Conservation (phyloP, 1,140 invertebrate genomes). For the Trigoniulus corallinus region DNA sequence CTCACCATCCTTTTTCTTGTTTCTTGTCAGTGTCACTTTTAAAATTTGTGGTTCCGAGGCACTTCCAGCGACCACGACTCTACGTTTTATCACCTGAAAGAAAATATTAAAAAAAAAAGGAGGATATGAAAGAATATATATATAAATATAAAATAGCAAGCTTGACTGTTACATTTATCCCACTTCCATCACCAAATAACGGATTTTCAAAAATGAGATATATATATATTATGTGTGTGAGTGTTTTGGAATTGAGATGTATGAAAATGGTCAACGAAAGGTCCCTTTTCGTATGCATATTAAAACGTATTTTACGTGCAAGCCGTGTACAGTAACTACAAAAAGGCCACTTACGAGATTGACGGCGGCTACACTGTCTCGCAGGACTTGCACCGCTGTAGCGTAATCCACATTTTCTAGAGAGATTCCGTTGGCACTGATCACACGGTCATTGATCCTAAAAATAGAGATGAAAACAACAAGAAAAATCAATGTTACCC, state of each 20-base stretch:
- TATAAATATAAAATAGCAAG: too few relatives aligned
- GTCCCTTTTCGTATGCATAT: too few relatives aligned
- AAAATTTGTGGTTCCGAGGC: conserved; percentile 42
- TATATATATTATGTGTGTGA: too few relatives aligned
- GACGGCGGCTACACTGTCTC: conserved; percentile 77
- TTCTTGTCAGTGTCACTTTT: conserved; percentile 70
- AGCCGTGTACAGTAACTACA: too few relatives aligned
- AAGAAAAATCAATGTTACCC: conserved; percentile 3
- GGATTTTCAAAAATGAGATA: too few relatives aligned
- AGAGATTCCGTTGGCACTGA: conserved; percentile 88
- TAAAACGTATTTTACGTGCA: too few relatives aligned
- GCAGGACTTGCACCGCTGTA: conserved; percentile 71
- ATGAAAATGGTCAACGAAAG: too few relatives aligned
- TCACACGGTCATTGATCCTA: conserved; percentile 93
- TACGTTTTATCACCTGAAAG: conserved; percentile 42
- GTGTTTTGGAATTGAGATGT: too few relatives aligned
- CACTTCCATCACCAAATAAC: too few relatives aligned
- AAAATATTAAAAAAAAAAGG: too few relatives aligned
- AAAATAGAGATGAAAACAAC: conserved; percentile 17
- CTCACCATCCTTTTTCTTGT: conserved; percentile 83
- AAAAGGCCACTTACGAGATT: conserved; percentile 42
- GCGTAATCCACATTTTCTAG: conserved; percentile 95
- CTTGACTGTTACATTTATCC: too few relatives aligned
- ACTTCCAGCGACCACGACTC: conserved; percentile 35
- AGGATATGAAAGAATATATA: too few relatives aligned